These are phyloP conservation scores for Motacilla tschutschensis DNA, from an alignment of 2,113 vertebrate species.

Conservation along the genomic window DNA sequence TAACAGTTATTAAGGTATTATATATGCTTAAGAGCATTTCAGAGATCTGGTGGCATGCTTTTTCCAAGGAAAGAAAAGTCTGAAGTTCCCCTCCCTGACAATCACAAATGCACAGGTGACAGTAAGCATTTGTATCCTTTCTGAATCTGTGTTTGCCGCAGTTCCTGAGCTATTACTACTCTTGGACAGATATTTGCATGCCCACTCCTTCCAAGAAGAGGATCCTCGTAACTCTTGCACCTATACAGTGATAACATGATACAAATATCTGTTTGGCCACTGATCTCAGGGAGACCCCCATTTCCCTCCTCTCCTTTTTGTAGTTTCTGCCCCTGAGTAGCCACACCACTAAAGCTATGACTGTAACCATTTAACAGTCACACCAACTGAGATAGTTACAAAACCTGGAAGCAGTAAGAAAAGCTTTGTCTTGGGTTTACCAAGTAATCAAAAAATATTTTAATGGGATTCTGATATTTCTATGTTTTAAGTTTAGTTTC, in stretches of 20 bases:
- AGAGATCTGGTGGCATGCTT: background rate
- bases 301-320: background rate
- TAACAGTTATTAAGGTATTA: background rate
- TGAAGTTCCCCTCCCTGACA: background rate
- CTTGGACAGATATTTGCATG: background rate
- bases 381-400: accelerated
- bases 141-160: background rate
- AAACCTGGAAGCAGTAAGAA: background rate
- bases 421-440: background rate
- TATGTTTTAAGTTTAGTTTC: background rate
- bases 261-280: background rate
- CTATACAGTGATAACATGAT: background rate
- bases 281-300: background rate
- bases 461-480: background rate
- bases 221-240: background rate
- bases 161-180: background rate
- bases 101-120: background rate
- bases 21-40: background rate
- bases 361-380: background rate
- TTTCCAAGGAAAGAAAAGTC: background rate
- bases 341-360: background rate
- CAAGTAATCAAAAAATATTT: background rate
- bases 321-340: background rate
- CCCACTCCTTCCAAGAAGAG: background rate
- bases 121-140: background rate